Conservation (phyloP, 2,888 invertebrate species). For the Deilephila elpenor region DNA sequence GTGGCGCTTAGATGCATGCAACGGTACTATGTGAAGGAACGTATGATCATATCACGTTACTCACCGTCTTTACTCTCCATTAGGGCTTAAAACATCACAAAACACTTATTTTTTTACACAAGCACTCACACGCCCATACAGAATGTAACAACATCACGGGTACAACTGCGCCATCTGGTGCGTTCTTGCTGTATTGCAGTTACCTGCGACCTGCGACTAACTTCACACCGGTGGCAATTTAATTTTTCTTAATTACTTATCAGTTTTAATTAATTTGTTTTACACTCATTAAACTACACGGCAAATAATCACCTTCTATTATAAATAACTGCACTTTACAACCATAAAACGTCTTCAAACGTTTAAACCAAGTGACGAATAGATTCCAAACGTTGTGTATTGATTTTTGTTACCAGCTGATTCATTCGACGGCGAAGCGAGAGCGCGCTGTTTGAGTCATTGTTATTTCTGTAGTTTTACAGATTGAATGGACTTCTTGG, state of each 20-base stretch:
- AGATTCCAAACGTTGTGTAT: conserved; percentile 49
- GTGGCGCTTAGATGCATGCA: conserved; percentile 51
- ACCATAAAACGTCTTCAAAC: conserved; percentile 22
- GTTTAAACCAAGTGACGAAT: conserved; percentile 14
- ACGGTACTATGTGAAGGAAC: conserved; percentile 39
- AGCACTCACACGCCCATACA: conserved; percentile 84
- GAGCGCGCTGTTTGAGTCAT: conserved; percentile 66
- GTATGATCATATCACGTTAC: conserved; percentile 57
- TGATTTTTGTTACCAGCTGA: conserved; percentile 80
- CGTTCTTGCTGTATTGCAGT: conserved; percentile 54
- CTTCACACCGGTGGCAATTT: conserved; percentile 56
- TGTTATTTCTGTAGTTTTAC: conserved; percentile 62
- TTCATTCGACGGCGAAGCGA: conserved; percentile 53
- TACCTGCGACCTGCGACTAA: conserved; percentile 68
- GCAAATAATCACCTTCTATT: neutral
- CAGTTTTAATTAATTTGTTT: conserved; percentile 7
- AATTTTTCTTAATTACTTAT: conserved; percentile 49
- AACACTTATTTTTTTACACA: conserved; percentile 80
- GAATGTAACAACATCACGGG: conserved; percentile 82
- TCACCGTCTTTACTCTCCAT: conserved; percentile 76
- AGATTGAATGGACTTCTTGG: conserved; percentile 45
- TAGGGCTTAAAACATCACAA: conserved; percentile 77
- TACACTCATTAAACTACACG: neutral
- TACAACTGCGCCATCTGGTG: conserved; percentile 81
- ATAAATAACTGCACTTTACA: conserved; percentile 9